Percentiles rank a stretch among this genome's conserved stretches.
Conservation (phyloP, 30 jellyfish, hydroid and myxozoan species). For the Rhopilema esculentum region DNA sequence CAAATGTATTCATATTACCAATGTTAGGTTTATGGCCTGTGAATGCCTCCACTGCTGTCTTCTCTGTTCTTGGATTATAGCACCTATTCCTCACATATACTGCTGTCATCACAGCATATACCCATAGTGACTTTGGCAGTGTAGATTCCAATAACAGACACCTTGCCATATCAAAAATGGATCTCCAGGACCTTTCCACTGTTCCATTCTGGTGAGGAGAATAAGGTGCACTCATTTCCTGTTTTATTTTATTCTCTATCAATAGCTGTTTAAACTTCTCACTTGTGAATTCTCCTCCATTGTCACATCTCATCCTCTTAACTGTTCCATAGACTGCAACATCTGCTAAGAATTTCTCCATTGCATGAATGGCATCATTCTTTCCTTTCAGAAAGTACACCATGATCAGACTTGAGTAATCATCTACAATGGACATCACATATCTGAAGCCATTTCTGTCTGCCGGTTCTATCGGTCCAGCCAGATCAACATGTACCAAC, state of each 20-base stretch:
- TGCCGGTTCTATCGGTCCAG: conserved; percentile 71
- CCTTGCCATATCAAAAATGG: conserved; percentile 54
- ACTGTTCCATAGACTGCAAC: conserved; percentile 63
- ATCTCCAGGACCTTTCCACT: conserved; percentile 57
- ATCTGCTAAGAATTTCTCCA: conserved; percentile 64
- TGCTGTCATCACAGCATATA: conserved; percentile 81
- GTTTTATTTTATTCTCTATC: conserved; percentile 31
- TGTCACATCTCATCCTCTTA: conserved; percentile 46
- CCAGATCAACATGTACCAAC: conserved; percentile 64
- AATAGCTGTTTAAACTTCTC: conserved; percentile 41
- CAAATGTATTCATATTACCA: conserved; percentile 47
- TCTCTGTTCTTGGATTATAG: conserved; percentile 32
- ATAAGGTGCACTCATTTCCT: conserved; percentile 47
- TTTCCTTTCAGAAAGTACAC: conserved; percentile 20
- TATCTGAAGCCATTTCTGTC: conserved; percentile 52
- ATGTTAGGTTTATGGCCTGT: conserved; percentile 41
- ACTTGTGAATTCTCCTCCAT: conserved; percentile 50
- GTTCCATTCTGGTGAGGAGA: conserved; percentile 78
- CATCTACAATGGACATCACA: conserved; percentile 26
- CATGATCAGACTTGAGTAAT: conserved; percentile 11
- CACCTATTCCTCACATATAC: conserved; percentile 53
- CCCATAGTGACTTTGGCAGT: conserved; percentile 84
- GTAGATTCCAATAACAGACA: conserved; percentile 65
- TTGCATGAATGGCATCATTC: conserved; percentile 46
- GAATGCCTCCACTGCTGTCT: conserved; percentile 47